Evolutionary conservation across 2,888 invertebrate genomes (phyloP).

Genomic region (Eristalis pertinax): DNA sequence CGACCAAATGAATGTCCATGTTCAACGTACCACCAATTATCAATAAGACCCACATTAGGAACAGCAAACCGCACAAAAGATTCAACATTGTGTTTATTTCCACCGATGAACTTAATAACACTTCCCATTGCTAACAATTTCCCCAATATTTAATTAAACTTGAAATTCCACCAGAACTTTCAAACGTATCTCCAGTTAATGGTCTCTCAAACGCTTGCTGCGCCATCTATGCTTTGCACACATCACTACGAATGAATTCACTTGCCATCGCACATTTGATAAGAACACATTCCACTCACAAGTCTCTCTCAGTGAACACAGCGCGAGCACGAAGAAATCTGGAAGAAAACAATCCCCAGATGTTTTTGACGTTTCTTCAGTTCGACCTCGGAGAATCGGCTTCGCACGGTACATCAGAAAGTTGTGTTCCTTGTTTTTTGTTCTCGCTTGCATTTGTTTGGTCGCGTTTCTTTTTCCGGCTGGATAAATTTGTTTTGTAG

Average conservation of each 20-base stretch:
- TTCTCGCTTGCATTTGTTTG: conserved; percentile 43
- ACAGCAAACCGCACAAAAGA: too few relatives aligned
- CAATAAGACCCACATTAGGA: too few relatives aligned
- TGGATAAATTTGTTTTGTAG: conserved; percentile 32
- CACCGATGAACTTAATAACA: too few relatives aligned
- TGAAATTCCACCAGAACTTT: neutral
- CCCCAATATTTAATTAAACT: neutral
- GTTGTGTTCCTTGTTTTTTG: conserved; percentile 32
- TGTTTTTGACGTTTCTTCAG: conserved; percentile 63
- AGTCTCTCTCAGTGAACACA: neutral
- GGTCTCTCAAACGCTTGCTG: neutral
- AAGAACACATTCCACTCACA: conserved; percentile 18
- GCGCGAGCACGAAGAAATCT: neutral
- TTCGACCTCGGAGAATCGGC: conserved; percentile 37
- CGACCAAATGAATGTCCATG: too few relatives aligned
- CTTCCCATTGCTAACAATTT: too few relatives aligned
- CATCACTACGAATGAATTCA: neutral
- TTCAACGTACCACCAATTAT: too few relatives aligned
- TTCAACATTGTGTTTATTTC: too few relatives aligned
- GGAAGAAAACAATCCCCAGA: conserved; percentile 45
- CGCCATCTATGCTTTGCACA: conserved; percentile 27
- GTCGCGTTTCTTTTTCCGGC: conserved; percentile 29
- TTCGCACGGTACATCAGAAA: neutral
- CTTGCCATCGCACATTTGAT: conserved; percentile 2
- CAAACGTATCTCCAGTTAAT: neutral